A percentile compares a stretch with the other conserved stretches of the same genome.
These are phyloP conservation scores for Patiria pectinifera DNA, from an alignment of 53 echinoderm and acorn worm genomes.

Conservation along the genomic window DNA sequence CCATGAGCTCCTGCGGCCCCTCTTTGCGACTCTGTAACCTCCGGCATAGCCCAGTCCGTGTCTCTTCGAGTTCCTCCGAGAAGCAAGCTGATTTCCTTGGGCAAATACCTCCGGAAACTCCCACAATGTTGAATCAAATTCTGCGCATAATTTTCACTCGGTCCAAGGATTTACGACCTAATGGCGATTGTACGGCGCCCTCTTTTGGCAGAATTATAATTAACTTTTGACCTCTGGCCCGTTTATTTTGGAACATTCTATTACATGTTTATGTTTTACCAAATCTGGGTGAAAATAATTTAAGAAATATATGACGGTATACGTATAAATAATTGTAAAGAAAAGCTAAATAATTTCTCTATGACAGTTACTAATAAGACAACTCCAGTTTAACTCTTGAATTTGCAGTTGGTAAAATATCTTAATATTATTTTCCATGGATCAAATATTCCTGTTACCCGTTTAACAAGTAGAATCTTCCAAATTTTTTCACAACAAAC, in stretches of 20 bases:
- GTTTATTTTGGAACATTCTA: background rate
- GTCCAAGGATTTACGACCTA: background rate
- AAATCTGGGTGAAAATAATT: background rate
- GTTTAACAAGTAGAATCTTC: background rate
- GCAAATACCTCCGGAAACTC: slow-evolving; percentile 28
- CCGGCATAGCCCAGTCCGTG: slow-evolving; percentile 41
- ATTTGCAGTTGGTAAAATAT: background rate
- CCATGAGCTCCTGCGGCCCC: slow-evolving; percentile 30
- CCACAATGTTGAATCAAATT: slow-evolving; percentile 12
- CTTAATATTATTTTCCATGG: background rate
- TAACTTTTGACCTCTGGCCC: background rate
- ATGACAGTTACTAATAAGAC: too few species aligned
- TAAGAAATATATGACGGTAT: background rate
- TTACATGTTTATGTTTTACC: background rate
- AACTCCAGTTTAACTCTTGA: background rate
- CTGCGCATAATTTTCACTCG: background rate
- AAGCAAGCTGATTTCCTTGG: slow-evolving; percentile 1
- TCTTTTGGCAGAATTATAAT: background rate
- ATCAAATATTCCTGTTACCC: background rate
- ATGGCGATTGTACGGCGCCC: background rate
- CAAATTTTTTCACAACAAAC: background rate
- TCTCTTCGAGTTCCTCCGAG: slow-evolving; percentile 28
- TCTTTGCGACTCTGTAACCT: slow-evolving; percentile 45
- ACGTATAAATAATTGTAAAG: too few species aligned
- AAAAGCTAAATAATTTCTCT: too few species aligned